Base-by-base conservation (phyloP, 2,113 vertebrate genomes). In the Hippopotamus amphibius region DNA sequence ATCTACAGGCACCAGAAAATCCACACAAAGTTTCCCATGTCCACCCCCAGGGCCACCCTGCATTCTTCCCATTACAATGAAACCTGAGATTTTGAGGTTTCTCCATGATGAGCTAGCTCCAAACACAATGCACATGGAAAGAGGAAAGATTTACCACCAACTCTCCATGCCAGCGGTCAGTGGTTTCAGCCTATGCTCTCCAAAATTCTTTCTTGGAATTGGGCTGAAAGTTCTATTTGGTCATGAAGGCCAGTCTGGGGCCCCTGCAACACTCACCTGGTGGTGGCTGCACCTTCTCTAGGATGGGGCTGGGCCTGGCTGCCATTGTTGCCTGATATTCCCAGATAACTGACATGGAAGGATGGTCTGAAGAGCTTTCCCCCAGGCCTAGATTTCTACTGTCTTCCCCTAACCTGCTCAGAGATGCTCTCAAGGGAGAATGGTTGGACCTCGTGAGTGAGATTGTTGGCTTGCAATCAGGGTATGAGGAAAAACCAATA, bases 81-180 rank as follows among this genome's bases (percentile, higher is more conserved):
- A 91, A 93, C 33, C 28, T 72, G 95, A 97, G 92, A 81, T 53
- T n/a, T 6, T 88, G 82, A 85, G 76, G 80, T 86, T 90, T 96
- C 76, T 96, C 76, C 53, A 10, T 16, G 28, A 55, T 5, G 65
- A 80, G 33, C 50, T 33, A 53, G 81, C 66, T 83, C 93, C 69
- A 68, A 90, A 83, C n/a, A 33, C 59, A 50, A 37, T 0, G 48
- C 50, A n/a, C 61, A 77, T 9, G 79, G 72, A 61, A 82, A 74
- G 46, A 89, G 33, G 33, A 80, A 43, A 37, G 61, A 33, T 72
- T 90, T 87, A 63, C 80, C 69, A 48, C 90, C 7, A 37, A 26
- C 13, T 43, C 50, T 48, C 69, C 37, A 8, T 0, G 37, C 77
- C 66, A 41, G 61, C 19, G 85, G 55, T 33, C 48, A 19, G 85